These are phyloP conservation scores for Heloderma charlesbogerti DNA, from an alignment of 2,113 vertebrate species.

Conservation along the genomic window DNA sequence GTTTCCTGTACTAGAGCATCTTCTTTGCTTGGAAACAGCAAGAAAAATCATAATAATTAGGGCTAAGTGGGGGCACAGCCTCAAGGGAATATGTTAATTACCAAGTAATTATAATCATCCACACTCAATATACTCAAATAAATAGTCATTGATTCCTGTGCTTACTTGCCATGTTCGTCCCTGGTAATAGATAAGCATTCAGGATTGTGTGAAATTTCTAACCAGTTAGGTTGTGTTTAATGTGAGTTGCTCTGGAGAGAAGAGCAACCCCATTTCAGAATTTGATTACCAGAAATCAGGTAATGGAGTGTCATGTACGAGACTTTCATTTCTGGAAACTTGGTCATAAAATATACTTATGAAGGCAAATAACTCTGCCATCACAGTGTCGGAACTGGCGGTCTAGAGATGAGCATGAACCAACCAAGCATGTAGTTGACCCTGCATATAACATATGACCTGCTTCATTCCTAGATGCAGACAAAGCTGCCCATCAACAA, in stretches of 20 bases:
- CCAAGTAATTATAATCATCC: conserved; percentile 21
- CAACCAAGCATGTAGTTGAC: not conserved
- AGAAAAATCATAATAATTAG: conserved; percentile 38
- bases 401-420: rapidly evolving
- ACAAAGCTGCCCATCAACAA: not conserved
- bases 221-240: not conserved
- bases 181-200: conserved; percentile 12
- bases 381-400: not conserved
- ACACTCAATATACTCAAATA: conserved; percentile 28
- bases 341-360: not conserved
- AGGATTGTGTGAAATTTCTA: conserved; percentile 12
- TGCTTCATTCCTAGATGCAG: not conserved
- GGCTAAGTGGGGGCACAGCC: conserved; percentile 5
- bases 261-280: conserved; percentile 12
- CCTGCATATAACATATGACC: not conserved
- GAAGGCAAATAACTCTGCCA: not conserved
- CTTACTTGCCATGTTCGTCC: conserved; percentile 30
- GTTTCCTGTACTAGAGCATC: not conserved
- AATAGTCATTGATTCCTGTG: conserved; percentile 30
- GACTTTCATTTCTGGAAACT: conserved; percentile 9
- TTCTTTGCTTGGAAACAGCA: conserved; percentile 31
- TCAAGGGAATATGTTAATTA: conserved; percentile 44
- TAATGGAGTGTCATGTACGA: not conserved
- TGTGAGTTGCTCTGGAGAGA: not conserved
- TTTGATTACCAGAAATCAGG: not conserved